Base-by-base conservation (phyloP, 2,797 vertebrate genomes). In the Neoniphon sammara region DNA sequence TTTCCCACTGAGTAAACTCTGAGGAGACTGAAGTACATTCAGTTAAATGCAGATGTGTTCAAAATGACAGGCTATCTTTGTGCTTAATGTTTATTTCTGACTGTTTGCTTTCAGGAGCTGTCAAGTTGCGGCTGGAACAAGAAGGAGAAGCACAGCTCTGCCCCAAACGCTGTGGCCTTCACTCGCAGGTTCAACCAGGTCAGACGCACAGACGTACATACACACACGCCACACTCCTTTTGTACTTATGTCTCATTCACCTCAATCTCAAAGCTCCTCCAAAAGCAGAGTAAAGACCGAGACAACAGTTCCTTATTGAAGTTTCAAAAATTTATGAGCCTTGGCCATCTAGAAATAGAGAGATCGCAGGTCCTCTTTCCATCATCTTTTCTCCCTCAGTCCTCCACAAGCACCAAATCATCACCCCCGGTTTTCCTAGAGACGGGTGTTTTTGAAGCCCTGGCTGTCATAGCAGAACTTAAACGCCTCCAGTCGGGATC, bases 61-160 rank as follows among this genome's bases (percentile, higher is more conserved):
- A 65, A 30, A 71, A 73, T 31, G 49, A 8, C 52, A 12, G 17
- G 34, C 8, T 39, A 15, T 56, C 27, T 64, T 7, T 6, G 23
- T 57, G 42, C 30, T 7, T 65, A 42, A 47, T 44, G 30, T 67
- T 18, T 11, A 70, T 74, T 47, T 55, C 31, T 72, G 6, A 23
- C 78, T 72, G n/a, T 79, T 60, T 80, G 1, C 82, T 87, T 84
- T 68, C 83, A 99, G 98, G 98, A 99, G 89, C 94, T 99, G 91
- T 97, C 98, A 53, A 99, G 98, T 88, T 99, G 98, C 83, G 98
- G 97, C 88, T 99, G 98, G 98, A 99, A 99, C 93, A 99, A 99
- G 91, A 99, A 97, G 90, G 98, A 99, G 89, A 99, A 99, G 89
- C 96, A 99, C 73, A 99, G 96, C 93, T 97, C 96, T 46, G 96